Evolutionary conservation across 2,888 invertebrate genomes (phyloP), one percentile per base, ranked within the genome.

Genomic region (Prostheceraeus crozeri): DNA sequence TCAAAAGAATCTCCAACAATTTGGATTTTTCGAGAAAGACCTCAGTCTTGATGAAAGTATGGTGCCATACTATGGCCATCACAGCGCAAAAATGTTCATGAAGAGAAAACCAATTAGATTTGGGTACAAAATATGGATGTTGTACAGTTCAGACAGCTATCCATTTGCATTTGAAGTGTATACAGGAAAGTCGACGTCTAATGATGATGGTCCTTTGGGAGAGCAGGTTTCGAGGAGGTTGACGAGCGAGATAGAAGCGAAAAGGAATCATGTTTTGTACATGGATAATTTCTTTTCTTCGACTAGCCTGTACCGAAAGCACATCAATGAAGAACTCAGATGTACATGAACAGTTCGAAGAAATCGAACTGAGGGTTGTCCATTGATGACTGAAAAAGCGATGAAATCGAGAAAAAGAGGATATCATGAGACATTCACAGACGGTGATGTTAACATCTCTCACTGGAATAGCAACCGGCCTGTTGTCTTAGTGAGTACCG

Each of bases 1-100:
- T 25, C 61, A 64, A 28, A 53, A 60, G 21, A 48, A 48, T 48
- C 61, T 59, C 31, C 33, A 62, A 19, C 16, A 14, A 40, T 63
- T 57, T 31, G n/a, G 48, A 25, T 23, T 48, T 23, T 48, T 48
- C 27, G 48, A 48, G 27, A 55, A 14, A n/a, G 45, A 60, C 14
- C 59, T 63, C 11, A 19, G 56, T 40, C 51, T 72, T 61, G 73
- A 72, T 65, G 71, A 74, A 63, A 64, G 68, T 10, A 72, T 74
- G 72, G 66, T 70, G 14, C 69, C 71, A 19, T 75, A 75, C 62
- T 75, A 67, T 65, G 72, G 67, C 8, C 30, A 57, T 28, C 67
- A 67, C 57, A 60, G 65, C 19, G 53, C 60, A 10, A 66, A 65
- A 52, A 66, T 66, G 48, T 65, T 60, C 36, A 66, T 63, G 14